Evolutionary conservation across 92 coral and sea anemone species (phyloP), one percentile per base, ranked within the genome.

Genomic region (Epizoanthus rinbou): DNA sequence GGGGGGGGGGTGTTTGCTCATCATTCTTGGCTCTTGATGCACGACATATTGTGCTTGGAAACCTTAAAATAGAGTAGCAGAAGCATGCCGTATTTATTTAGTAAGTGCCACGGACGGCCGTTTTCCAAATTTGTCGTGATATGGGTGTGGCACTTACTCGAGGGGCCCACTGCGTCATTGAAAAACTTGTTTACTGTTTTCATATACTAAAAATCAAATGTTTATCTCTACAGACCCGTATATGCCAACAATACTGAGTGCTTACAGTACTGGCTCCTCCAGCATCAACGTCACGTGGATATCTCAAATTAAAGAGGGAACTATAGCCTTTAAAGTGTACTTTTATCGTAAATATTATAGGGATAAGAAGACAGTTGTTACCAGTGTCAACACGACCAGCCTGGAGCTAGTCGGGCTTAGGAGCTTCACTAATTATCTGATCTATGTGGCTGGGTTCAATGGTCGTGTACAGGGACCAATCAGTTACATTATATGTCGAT

Each of bases 231-330:
- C 57, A 76, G 81, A 0, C 11, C 81, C 81, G 21, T 59, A 76
- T 53, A 37, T 0, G 35, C 81, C 81, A 39, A 9, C 22, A 76
- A 31, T 5, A 35, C 3, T 19, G 8, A 8, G 19, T 35, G 69
- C 33, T 37, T 76, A 33, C 15, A 21, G 23, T 14, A 59, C 69
- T 13, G 64, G 81, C 24, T 10, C 81, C 6, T 17, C 50, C 5
- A 76, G 81, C 23, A 76, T 76, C 31, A 76, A 59, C 22, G 81
- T 76, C 17, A 76, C 69, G 31, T 76, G 81, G 81, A 11, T 18
- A 59, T 76, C 81, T 9, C 69, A 57, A 31, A 33, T 76, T 53
- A 76, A 59, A 76, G 81, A 59, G 17, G 81, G 81, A 25, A 76
- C 81, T 3, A 25, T 33, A 18, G 66, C 54, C 19, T 76, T 59